Percentiles rank a stretch among this genome's conserved stretches.
These are phyloP conservation scores for Stictocephala bisonia DNA, from an alignment of 2,888 invertebrate species.

Conservation along the genomic window DNA sequence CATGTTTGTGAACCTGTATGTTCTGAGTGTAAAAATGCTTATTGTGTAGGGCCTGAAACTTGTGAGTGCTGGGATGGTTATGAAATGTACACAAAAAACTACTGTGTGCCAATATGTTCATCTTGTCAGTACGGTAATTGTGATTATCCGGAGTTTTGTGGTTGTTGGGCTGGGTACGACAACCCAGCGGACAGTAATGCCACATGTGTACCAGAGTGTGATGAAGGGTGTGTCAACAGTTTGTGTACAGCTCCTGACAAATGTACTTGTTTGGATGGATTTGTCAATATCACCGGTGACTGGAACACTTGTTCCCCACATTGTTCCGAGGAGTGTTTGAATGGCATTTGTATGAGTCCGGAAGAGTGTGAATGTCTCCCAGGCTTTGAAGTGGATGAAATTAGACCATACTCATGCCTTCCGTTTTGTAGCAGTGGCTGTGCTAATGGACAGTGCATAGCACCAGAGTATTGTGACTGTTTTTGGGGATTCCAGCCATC, in stretches of 20 bases:
- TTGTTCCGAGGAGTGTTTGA: slow-evolving; percentile 2
- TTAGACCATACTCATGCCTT: not conserved
- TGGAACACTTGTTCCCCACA: not conserved
- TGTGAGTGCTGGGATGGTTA: slow-evolving; percentile 28
- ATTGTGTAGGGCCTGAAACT: slow-evolving; percentile 18
- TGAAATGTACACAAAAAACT: no score
- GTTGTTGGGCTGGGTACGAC: slow-evolving; percentile 20
- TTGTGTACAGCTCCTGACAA: not conserved
- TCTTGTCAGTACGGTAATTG: not conserved
- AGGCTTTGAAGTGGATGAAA: not conserved
- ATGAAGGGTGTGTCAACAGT: not conserved
- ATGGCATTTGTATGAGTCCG: not conserved
- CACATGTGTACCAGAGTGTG: not conserved
- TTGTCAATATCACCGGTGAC: not conserved
- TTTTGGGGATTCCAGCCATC: slow-evolving; percentile 1
- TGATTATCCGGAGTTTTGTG: not conserved
- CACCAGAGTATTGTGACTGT: slow-evolving; percentile 8
- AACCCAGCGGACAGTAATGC: not conserved
- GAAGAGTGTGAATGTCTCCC: slow-evolving; percentile 18
- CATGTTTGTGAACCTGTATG: slow-evolving; percentile 33
- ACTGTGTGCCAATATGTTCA: slow-evolving; percentile 11
- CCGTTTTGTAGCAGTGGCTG: slow-evolving; percentile 9
- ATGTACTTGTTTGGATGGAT: slow-evolving; percentile 1
- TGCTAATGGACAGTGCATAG: not conserved
- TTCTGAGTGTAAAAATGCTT: not conserved